phyloP scores from a whole-genome alignment of 2,113 vertebrate species.

The Pelobates fuscus region DNA sequence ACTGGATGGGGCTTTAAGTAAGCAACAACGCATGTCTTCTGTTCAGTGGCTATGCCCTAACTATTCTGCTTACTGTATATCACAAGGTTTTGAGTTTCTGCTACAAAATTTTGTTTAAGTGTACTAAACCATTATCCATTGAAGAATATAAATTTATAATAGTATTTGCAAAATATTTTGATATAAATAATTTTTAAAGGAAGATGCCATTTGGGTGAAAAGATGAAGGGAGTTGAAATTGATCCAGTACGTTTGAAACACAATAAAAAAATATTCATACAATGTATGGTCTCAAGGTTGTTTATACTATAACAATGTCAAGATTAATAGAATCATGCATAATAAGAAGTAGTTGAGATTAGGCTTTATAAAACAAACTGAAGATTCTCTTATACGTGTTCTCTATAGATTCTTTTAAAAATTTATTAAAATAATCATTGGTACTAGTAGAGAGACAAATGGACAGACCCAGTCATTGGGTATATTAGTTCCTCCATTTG shows the following conservation, averaged over 20 bases:
- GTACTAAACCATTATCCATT: background rate
- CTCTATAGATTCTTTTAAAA: too few species aligned
- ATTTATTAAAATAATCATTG: too few species aligned
- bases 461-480: too few species aligned
- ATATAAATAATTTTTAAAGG: background rate
- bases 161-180: background rate
- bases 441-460: too few species aligned
- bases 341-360: too few species aligned
- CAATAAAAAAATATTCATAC: too few species aligned
- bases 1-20: constrained; percentile 99
- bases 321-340: too few species aligned
- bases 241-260: background rate
- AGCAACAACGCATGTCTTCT: constrained; percentile 95
- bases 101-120: constrained; percentile 70
- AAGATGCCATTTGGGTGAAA: constrained; percentile 30
- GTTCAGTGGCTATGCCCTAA: constrained; percentile 84
- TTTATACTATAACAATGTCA: background rate
- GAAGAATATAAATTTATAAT: background rate
- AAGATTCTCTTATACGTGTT: too few species aligned
- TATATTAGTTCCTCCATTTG: too few species aligned
- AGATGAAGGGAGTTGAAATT: background rate
- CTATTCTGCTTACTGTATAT: constrained; percentile 82
- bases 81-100: constrained; percentile 93
- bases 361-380: too few species aligned
- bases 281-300: too few species aligned